phyloP scores from a whole-genome alignment of 2,113 vertebrate genomes.

The Oreocharis arfaki region DNA sequence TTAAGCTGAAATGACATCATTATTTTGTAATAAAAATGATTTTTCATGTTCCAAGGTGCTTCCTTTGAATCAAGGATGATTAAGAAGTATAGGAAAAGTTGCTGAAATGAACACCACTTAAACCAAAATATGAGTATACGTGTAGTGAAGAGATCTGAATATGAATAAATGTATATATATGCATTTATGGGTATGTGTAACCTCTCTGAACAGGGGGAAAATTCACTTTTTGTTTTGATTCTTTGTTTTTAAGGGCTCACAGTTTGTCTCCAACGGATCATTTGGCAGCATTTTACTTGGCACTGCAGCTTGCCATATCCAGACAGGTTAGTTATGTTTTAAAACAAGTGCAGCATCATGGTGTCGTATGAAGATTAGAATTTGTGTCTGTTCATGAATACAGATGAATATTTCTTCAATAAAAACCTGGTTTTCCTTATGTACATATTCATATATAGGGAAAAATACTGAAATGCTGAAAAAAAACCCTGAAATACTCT shows the following conservation, averaged over 20 bases:
- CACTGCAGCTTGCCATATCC: conserved; percentile 94
- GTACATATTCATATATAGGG: neutral
- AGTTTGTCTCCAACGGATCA: conserved; percentile 95
- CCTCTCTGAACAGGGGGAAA: neutral
- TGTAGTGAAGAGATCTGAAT: neutral
- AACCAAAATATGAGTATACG: neutral
- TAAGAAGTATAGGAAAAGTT: neutral
- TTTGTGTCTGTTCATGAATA: neutral
- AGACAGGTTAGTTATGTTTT: conserved; percentile 84
- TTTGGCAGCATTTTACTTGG: conserved; percentile 93
- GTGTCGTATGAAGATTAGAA: neutral
- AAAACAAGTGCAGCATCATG: neutral
- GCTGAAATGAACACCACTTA: neutral
- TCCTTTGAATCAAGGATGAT: neutral
- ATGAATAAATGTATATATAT: neutral
- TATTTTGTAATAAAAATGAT: neutral
- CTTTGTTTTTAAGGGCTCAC: conserved; percentile 83
- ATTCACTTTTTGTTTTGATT: neutral
- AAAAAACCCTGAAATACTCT: neutral
- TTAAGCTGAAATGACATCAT: neutral
- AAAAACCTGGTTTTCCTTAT: neutral
- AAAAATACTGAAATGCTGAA: neutral
- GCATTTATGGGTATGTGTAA: neutral
- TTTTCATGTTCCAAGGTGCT: neutral
- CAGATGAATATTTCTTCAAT: neutral